A percentile compares a stretch with the other conserved stretches of the same genome.
Conservation (phyloP, 2,113 vertebrate species). For the Melanocharis versteri region DNA sequence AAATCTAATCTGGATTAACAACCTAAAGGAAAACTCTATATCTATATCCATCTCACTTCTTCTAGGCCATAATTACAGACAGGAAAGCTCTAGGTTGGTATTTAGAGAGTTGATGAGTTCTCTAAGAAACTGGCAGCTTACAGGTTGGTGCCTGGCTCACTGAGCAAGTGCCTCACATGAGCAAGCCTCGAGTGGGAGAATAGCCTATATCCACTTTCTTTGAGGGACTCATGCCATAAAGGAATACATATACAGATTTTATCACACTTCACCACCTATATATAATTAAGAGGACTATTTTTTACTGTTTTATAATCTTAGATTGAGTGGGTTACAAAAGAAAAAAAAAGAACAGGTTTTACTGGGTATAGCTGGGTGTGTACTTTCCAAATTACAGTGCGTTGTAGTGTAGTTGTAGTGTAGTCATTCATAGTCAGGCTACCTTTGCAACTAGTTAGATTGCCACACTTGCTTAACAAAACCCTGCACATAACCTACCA, state of each 20-base stretch:
- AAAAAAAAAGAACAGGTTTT: constrained; percentile 28
- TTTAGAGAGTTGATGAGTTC: neutral
- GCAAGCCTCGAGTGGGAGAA: neutral
- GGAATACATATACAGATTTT: neutral
- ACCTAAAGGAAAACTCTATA: neutral
- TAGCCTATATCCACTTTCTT: neutral
- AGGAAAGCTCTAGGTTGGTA: neutral
- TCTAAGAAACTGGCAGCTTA: neutral
- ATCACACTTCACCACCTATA: neutral
- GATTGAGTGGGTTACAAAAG: neutral
- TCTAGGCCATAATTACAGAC: neutral
- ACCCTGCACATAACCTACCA: neutral
- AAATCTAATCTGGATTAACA: neutral
- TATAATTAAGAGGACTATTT: neutral
- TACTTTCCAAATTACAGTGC: constrained; percentile 1
- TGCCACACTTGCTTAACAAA: neutral
- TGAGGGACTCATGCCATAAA: neutral
- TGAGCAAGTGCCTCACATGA: neutral
- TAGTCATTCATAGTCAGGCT: neutral
- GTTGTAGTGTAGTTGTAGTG: neutral
- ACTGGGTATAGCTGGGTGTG: constrained; percentile 17
- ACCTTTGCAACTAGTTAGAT: neutral
- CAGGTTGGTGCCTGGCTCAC: neutral
- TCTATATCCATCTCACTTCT: neutral
- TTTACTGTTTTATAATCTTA: neutral